These are phyloP conservation scores for Acromyrmex charruanus DNA, from an alignment of 1,140 invertebrate genomes.

Conservation along the genomic window DNA sequence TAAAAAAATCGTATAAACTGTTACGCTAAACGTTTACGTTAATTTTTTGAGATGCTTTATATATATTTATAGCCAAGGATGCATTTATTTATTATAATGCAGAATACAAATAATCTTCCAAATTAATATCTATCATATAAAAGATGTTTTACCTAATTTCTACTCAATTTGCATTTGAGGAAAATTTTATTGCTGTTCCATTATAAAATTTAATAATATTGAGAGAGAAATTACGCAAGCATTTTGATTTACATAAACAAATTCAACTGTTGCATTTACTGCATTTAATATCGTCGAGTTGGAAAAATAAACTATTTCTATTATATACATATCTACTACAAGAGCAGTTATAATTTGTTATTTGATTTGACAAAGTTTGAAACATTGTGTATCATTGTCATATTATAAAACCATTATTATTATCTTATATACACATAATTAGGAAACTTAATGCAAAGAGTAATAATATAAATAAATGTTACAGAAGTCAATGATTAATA, in stretches of 20 bases:
- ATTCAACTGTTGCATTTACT: not conserved
- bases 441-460: conserved; percentile 26
- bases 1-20: no score
- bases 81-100: not conserved
- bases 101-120: not conserved
- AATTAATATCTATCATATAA: not conserved
- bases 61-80: no score
- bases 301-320: conserved; percentile 15
- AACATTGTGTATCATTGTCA: conserved; percentile 22
- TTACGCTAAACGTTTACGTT: no score
- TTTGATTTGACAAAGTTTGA: conserved; percentile 44
- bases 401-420: conserved; percentile 40
- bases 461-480: conserved; percentile 49
- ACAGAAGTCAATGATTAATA: conserved; percentile 44
- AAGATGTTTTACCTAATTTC: not conserved
- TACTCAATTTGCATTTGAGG: not conserved
- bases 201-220: conserved; percentile 2
- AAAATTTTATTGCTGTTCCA: not conserved
- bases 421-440: conserved; percentile 31
- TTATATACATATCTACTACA: not conserved
- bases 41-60: no score
- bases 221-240: not conserved
- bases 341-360: conserved; percentile 31
- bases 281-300: not conserved
- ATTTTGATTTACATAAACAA: not conserved